Base-by-base conservation (phyloP, 2,797 vertebrate species). In the Brotula barbata region DNA sequence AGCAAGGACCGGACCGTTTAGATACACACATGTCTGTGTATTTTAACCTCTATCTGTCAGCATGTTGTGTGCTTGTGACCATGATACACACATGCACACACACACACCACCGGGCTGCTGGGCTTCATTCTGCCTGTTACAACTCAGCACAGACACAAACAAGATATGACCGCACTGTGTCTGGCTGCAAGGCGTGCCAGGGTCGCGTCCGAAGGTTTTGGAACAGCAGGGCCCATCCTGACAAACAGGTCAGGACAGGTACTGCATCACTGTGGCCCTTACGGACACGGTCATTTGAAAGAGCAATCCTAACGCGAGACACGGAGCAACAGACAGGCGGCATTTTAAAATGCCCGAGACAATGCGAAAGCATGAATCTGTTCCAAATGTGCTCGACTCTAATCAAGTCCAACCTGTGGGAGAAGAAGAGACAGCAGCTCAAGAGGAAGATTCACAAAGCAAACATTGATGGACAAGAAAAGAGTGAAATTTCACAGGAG, bases 31-130 rank as follows among this genome's bases (percentile, higher is more conserved):
- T 49, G 71, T 63, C 64, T 71, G 80, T 82, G 57, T 77, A 74
- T 83, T 77, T 47, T 81, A 70, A 77, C 80, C 80, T 81, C 79
- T 73, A 72, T 77, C 77, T 73, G 79, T 83, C 77, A 79, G 62
- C 45, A 60, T 15, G 8, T 56, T 40, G 73, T 66, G 23, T 65
- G 33, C 39, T 12, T 37, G 56, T 28, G 22, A 16, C 36, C 16
- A 10, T 47, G 61, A 55, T 53, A 21, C 46, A 36, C 31, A 68
- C 63, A 54, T 51, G 62, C 72, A 75, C 17, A 73, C 61, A 61
- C 67, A 52, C 58, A 40, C 58, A 21, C 68, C 25, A 28, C 58
- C 45, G 70, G 57, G 42, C 63, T 50, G 65, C 64, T 63, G 54
- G 12, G 19, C 58, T 50, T 67, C 46, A 40, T 28, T 63, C 39